phyloP scores from a whole-genome alignment of 1,140 invertebrate species.

The Drosophila nigromelanica region DNA sequence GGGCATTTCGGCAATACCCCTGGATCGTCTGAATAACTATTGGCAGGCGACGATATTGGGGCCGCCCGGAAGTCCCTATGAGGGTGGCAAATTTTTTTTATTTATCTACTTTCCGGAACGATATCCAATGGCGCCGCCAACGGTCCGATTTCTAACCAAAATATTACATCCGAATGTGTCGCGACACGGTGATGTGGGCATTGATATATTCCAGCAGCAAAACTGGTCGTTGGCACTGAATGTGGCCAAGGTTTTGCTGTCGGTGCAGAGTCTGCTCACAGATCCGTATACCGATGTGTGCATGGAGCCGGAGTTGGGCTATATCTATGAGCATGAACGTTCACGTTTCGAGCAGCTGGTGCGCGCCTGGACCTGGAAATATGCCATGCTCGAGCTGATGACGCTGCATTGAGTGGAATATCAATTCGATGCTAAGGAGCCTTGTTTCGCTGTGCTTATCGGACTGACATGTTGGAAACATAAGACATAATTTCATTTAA shows the following conservation, averaged over 20 bases:
- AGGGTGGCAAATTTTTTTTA: slow-evolving; percentile 97
- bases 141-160: slow-evolving; percentile 94
- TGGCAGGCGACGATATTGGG: slow-evolving; percentile 97
- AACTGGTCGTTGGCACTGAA: slow-evolving; percentile 97
- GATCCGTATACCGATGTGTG: slow-evolving; percentile 95
- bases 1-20: slow-evolving; percentile 93
- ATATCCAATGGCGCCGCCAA: slow-evolving; percentile 96
- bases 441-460: slow-evolving; percentile 21
- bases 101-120: slow-evolving; percentile 92
- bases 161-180: slow-evolving; percentile 98
- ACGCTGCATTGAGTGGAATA: slow-evolving; percentile 29
- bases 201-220: slow-evolving; percentile 97
- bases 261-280: slow-evolving; percentile 95
- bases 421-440: neutral
- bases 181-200: slow-evolving; percentile 97
- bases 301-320: slow-evolving; percentile 95
- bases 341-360: slow-evolving; percentile 92
- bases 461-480: slow-evolving; percentile 75
- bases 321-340: slow-evolving; percentile 91
- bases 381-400: slow-evolving; percentile 94
- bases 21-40: slow-evolving; percentile 92
- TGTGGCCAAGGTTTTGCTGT: slow-evolving; percentile 94
- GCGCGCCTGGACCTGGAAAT: slow-evolving; percentile 95
- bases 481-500: slow-evolving; percentile 38
- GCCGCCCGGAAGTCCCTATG: slow-evolving; percentile 94